Conservation (phyloP, 2,888 invertebrate genomes). For the Harpalus rufipes region DNA sequence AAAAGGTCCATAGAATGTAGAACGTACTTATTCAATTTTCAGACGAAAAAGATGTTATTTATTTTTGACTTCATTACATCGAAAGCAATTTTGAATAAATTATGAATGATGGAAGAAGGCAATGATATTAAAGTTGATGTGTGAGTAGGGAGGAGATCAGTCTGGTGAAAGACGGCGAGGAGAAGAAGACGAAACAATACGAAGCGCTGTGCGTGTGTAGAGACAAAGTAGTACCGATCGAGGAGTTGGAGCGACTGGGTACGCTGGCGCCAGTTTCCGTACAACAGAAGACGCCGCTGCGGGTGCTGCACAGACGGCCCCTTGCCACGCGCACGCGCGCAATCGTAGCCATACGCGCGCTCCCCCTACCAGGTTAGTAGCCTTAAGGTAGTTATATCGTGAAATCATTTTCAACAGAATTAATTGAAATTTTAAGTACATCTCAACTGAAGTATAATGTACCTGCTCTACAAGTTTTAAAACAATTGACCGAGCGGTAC, state of each 20-base stretch:
- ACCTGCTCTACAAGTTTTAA: no score
- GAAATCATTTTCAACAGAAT: no score
- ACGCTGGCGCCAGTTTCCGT: slow-evolving; percentile 79
- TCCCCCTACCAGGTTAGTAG: neutral
- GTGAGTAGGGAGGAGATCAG: slow-evolving; percentile 81
- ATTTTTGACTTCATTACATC: no score
- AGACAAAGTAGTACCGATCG: slow-evolving; percentile 76
- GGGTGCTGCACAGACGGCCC: slow-evolving; percentile 93
- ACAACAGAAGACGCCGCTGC: slow-evolving; percentile 91
- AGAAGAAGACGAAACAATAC: slow-evolving; percentile 92
- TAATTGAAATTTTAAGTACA: no score
- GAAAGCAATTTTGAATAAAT: no score
- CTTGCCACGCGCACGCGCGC: slow-evolving; percentile 76
- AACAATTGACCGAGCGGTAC: no score
- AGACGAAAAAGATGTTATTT: no score
- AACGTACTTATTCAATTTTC: no score
- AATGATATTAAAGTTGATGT: neutral
- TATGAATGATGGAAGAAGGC: no score
- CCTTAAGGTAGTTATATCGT: no score
- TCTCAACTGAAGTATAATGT: no score
- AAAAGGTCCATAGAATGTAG: no score
- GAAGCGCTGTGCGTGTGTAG: slow-evolving; percentile 84
- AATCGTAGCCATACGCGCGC: neutral
- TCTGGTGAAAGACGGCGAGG: slow-evolving; percentile 91
- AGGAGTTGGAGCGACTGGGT: slow-evolving; percentile 79